Base-by-base conservation (phyloP, 2,888 invertebrate species). In the Charanyca ferruginea region DNA sequence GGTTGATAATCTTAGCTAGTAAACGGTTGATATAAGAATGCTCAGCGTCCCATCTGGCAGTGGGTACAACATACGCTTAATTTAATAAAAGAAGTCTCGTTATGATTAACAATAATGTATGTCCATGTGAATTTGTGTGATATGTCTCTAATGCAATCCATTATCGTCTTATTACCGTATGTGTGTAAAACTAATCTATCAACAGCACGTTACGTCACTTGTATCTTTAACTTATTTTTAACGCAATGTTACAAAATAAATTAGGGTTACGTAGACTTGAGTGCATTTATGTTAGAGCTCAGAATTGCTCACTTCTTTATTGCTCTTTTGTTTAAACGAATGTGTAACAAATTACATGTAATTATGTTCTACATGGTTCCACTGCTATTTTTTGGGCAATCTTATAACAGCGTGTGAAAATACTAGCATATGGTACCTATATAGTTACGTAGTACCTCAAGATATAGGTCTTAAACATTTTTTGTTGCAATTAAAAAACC, bases 141-240 rank as follows among this genome's bases (percentile, higher is more conserved):
- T 62, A 28, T 38, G 60, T 63, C 59, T 32, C 42, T 48, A 62
- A 61, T 45, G 49, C 60, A 23, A 76, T 70, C 67, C 59, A 81
- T 73, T 79, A 68, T 62, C 64, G 28, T 71, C 62, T 45, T 61
- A 70, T 55, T 68, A 71, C 18, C 38, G 13, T 51, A 38, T 42
- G 22, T 54, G 42, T 45, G 64, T 65, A 23, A 25, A 68, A 53
- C 59, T 62, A 64, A 67, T 74, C 66, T 77, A 62, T 81, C 76
- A 79, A 72, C 68, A 57, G 58, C 61, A 32, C 42, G n/a, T n/a
- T n/a, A n/a, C n/a, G 66, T 69, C 66, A 69, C 53, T 68, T 79
- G 79, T 82, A 80, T 72, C 73, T 58, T 47, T 13, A 45, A 57
- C 25, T 22, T 58, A 65, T 70, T 70, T 66, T 59, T 47, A 32